Base-by-base conservation (phyloP, 2,888 invertebrate species). In the Erebia palarica region DNA sequence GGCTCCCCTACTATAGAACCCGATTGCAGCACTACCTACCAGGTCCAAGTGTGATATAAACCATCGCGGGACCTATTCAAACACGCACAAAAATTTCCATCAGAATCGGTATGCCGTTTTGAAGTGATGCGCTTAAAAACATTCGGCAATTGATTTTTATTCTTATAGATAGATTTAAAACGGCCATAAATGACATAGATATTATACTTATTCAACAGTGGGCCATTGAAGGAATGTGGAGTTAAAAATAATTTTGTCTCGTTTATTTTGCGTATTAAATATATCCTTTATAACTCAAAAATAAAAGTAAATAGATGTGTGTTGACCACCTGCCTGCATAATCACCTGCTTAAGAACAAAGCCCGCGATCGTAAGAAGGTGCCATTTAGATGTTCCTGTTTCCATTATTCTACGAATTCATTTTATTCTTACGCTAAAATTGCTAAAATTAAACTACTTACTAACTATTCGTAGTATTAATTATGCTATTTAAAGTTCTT, bases 311-410 rank as follows among this genome's bases (percentile, higher is more conserved):
- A 84, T 87, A 83, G 84, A 27, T 86, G 86, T 84, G 81, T 81
- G 81, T 81, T 81, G 81, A 57, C 77, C 91, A 91, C 89, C 91
- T 91, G 91, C 87, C 74, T 59, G 72, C 72, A 75, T 77, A 78
- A 84, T 89, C 91, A 91, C 91, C 91, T 91, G 91, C 85, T 71
- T 71, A 71, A 75, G 73, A 75, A 75, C 75, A 75, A 75, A 75
- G 75, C 64, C 65, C 42, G 63, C 72, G 60, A 70, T 70, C 68
- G 60, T 61, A 60, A 36, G 60, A 65, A 67, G 65, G 68, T 71
- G 69, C 69, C 65, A 73, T 73, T 75, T 69, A 64, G 63, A 68
- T 57, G 64, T 55, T 57, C 13, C 27, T 44, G 74, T 76, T 60
- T 73, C 73, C 78, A 77, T 70, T 74, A 72, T 69, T 9, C 57